These are phyloP conservation scores for Stictocephala bisonia DNA, from an alignment of 2,888 invertebrate species.

Conservation along the genomic window DNA sequence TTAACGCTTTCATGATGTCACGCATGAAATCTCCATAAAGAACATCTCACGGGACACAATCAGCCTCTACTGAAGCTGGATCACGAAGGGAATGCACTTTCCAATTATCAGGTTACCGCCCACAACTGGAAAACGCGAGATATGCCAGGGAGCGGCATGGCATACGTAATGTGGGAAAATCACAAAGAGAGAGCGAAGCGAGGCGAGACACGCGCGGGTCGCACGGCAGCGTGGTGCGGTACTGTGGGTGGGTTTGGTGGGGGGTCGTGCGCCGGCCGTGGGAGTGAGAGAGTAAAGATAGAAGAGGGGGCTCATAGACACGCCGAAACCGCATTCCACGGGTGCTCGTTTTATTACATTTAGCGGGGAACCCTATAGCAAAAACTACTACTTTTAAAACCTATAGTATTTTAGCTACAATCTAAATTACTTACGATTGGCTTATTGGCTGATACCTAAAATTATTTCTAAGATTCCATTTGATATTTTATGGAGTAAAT, in stretches of 20 bases:
- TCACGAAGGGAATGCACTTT: too few relatives aligned
- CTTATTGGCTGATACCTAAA: too few relatives aligned
- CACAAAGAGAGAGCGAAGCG: not conserved
- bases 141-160: too few relatives aligned
- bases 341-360: constrained; percentile 36
- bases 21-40: too few relatives aligned
- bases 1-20: too few relatives aligned
- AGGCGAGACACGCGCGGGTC: constrained; percentile 28
- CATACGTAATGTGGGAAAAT: not conserved
- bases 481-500: too few relatives aligned
- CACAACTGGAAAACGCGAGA: too few relatives aligned
- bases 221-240: not conserved
- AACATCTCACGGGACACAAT: too few relatives aligned
- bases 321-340: constrained; percentile 30
- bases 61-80: too few relatives aligned
- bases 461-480: too few relatives aligned
- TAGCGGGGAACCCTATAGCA: constrained; percentile 18
- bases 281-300: constrained; percentile 35
- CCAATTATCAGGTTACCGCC: not conserved
- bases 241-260: not conserved
- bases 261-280: not conserved
- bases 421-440: too few relatives aligned
- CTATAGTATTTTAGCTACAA: too few relatives aligned
- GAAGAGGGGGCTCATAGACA: constrained; percentile 10
- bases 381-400: not conserved